Base-by-base conservation (phyloP, 2,113 vertebrate genomes). In the Pterocles burchelli region DNA sequence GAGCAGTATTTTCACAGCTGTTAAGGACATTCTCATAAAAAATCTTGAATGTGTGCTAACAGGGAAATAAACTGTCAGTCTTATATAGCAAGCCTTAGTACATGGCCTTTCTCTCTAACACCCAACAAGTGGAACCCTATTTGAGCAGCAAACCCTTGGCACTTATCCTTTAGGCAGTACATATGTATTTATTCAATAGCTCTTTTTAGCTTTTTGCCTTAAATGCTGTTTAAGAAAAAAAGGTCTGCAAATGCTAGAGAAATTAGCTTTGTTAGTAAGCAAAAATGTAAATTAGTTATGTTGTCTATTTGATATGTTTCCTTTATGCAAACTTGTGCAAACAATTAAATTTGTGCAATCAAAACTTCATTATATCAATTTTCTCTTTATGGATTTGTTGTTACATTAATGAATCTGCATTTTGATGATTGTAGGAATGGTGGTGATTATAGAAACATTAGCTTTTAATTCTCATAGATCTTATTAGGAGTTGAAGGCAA, bases 41-140 rank as follows among this genome's bases (percentile, higher is more conserved):
- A 34, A 21, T 52, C 46, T 65, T 67, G 75, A 73, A 66, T 86
- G 59, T 59, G 20, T 33, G 31, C 45, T 84, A 81, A 87, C 62
- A 84, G 91, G 86, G 77, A 93, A 95, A 97, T 38, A 70, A 85
- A 93, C 43, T 57, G 68, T 80, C 70, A 72, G 62, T 95, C 59
- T 92, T 91, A 54, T 31, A 20, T 49, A 73, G 65, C 11, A 82
- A 62, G 58, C 45, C 36, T 61, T 78, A 57, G 65, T 11, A 65
- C 2, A 10, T 21, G 10, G 7, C 11, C 45, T 83, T 75, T 62
- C 38, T 58, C 28, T 72, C 68, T 90, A 63, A 62, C 11, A 48
- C 22, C 46, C 73, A 66, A 76, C 14, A 62, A 67, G 43, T 59
- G 8, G 59, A 55, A 89, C 51, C 6, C 31, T 88, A 82, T 85